Conservation (phyloP, 2,113 vertebrate genomes). For the Heterocephalus glaber region DNA sequence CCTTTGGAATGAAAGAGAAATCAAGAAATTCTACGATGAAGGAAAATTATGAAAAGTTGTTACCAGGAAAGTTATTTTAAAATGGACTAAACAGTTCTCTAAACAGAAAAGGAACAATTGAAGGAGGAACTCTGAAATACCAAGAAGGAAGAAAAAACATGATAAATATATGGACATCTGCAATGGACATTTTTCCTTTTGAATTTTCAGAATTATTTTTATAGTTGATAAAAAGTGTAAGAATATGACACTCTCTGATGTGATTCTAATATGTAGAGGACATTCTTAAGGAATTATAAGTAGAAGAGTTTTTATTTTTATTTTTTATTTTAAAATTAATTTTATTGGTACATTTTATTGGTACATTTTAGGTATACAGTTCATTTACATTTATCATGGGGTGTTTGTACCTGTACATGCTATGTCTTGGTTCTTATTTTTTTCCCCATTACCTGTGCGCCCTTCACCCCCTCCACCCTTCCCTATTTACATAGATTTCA, state of each 20-base stretch:
- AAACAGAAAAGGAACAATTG: not conserved
- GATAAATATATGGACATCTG: not conserved
- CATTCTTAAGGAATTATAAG: constrained; percentile 3
- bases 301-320: too few relatives aligned
- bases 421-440: too few relatives aligned
- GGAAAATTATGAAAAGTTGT: not conserved
- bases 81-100: not conserved
- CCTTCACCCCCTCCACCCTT: too few relatives aligned
- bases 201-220: not conserved
- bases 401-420: too few relatives aligned
- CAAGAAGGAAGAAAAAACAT: not conserved
- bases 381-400: too few relatives aligned
- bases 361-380: too few relatives aligned
- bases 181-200: not conserved
- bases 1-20: not conserved
- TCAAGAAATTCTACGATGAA: not conserved
- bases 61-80: not conserved
- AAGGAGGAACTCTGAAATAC: not conserved
- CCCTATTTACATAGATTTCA: too few relatives aligned
- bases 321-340: too few relatives aligned
- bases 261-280: not conserved
- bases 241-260: not conserved
- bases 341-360: too few relatives aligned
- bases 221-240: not conserved
- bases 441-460: too few relatives aligned